Conservation (phyloP, 2,888 invertebrate species). For the Graphium colonna region DNA sequence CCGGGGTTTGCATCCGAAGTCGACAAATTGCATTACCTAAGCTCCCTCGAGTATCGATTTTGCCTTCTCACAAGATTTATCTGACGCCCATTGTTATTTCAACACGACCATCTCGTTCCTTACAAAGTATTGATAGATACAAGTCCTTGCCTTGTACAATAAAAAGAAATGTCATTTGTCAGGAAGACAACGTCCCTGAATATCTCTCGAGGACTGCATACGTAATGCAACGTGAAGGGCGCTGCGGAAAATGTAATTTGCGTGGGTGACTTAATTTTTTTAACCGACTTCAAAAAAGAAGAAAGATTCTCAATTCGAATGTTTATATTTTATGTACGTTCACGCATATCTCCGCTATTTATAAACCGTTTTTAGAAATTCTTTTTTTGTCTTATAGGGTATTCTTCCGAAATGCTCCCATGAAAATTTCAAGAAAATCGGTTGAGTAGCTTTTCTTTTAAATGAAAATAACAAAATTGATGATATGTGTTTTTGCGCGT, state of each 20-base stretch:
- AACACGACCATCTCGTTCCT: conserved; percentile 1
- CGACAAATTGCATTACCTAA: conserved; percentile 63
- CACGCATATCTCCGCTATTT: no score
- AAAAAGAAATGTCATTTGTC: conserved; percentile 38
- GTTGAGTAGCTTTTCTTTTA: no score
- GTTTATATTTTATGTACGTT: no score
- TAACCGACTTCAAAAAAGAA: no score
- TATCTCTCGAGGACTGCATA: conserved; percentile 45
- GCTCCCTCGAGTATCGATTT: conserved; percentile 46
- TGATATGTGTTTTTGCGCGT: no score
- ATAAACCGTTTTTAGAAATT: no score
- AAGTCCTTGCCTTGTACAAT: conserved; percentile 26
- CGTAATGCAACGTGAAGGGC: conserved; percentile 41
- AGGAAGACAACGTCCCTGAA: conserved; percentile 39
- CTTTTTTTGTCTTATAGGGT: no score
- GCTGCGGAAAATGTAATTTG: conserved; percentile 39
- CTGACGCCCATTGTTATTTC: conserved; percentile 13
- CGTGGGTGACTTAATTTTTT: no score
- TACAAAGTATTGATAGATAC: conserved; percentile 20
- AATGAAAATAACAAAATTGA: no score
- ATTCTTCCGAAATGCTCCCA: no score
- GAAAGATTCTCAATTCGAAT: no score
- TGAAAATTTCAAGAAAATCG: no score
- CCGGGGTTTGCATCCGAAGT: conserved; percentile 58
- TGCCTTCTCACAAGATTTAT: conserved; percentile 25